Base-by-base conservation (phyloP, 2,797 vertebrate genomes). In the Nothura maculosa region DNA sequence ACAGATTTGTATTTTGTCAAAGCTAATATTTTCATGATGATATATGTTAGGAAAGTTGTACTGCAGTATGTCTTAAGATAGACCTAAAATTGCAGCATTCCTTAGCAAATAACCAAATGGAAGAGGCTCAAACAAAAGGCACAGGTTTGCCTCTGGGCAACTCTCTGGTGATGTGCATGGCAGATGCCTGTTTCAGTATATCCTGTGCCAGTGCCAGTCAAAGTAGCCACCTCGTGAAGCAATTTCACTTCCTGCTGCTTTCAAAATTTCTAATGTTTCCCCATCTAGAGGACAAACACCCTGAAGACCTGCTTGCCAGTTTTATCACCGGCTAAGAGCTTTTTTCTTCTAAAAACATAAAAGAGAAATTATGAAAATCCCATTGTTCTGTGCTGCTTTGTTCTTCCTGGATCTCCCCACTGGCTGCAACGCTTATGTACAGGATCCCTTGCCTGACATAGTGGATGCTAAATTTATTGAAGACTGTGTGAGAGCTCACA, bases 381-480 rank as follows among this genome's bases (percentile, higher is more conserved):
- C 11, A 0, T 55, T 85, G 80, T 48, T 36, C 25, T 74, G 80
- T 70, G 54, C 62, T 68, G 50, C 21, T 0, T 38, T 89, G 24
- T 34, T 85, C 34, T 64, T 78, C 25, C 11, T 79, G 68, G 48
- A 87, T 78, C 72, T 87, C 52, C 87, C 85, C 1, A 0, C 12
- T 30, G 92, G 82, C 68, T 85, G 68, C 62, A 28, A 27, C 27
- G 62, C 62, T 54, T 55, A 66, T 50, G 40, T 9, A 6, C 76
- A 76, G 27, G 15, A 89, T 80, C 67, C 87, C 6, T 78, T 97
- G 66, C 93, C 95, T 83, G 92, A 85, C 68, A 95, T 92, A 89
- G 61, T 66, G 21, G 84, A 98, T 78, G 14, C 24, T 30, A 11
- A 32, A 4, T 98, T 98, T 79, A 97, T 96, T 86, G 24, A 89